Percentiles rank a stretch among this genome's conserved stretches.
Conservation (phyloP, 35 echinoderm and acorn worm species). For the Lytechinus pictus region DNA sequence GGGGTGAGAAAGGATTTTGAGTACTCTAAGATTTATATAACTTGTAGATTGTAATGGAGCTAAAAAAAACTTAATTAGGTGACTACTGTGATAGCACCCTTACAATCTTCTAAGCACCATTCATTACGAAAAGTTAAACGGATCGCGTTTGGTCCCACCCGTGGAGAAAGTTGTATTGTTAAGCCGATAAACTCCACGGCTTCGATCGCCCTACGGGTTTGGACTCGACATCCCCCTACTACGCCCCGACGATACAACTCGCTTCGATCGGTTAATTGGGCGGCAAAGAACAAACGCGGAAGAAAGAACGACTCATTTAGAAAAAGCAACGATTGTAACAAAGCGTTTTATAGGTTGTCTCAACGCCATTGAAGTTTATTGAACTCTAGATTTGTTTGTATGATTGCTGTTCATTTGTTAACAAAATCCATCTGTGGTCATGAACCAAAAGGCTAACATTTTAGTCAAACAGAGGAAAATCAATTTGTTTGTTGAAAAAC, state of each 20-base stretch:
- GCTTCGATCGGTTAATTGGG: not conserved
- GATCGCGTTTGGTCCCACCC: not conserved
- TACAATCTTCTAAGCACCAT: not conserved
- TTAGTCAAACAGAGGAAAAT: not conserved
- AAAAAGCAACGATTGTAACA: not conserved
- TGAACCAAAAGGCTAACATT: not conserved
- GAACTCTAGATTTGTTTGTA: not conserved
- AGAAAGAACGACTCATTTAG: not conserved
- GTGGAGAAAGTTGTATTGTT: not conserved
- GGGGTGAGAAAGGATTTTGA: too few relatives aligned
- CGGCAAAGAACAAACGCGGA: not conserved
- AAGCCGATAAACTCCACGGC: not conserved
- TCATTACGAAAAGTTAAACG: not conserved
- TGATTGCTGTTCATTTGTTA: not conserved
- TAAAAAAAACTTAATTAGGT: not conserved
- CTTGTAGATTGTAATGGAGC: not conserved
- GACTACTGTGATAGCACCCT: not conserved
- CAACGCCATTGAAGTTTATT: not conserved
- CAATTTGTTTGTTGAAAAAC: not conserved
- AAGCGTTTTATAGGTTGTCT: not conserved
- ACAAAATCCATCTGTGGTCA: not conserved
- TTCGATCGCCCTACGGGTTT: not conserved
- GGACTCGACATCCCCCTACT: not conserved
- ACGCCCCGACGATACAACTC: not conserved
- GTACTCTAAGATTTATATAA: not conserved